A percentile compares a stretch with the other conserved stretches of the same genome.
These are phyloP conservation scores for Trachurus trachurus DNA, from an alignment of 2,797 vertebrate species.

Conservation along the genomic window DNA sequence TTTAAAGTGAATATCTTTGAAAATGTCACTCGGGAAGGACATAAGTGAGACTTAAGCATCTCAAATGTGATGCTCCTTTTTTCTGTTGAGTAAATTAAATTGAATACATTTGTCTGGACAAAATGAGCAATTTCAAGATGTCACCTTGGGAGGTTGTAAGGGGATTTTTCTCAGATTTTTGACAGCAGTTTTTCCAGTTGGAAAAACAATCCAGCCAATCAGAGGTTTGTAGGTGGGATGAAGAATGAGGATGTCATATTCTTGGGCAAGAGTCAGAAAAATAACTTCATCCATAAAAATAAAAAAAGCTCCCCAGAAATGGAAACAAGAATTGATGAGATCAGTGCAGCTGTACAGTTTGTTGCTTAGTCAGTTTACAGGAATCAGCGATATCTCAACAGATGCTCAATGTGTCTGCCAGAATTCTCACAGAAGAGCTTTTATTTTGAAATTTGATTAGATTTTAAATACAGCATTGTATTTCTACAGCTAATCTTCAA, in stretches of 20 bases:
- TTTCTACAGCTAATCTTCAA: neutral
- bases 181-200: neutral
- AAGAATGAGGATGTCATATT: neutral
- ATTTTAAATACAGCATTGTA: neutral
- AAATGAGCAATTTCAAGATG: neutral
- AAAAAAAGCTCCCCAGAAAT: neutral
- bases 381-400: neutral
- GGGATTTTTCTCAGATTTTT: neutral
- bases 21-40: too few species aligned
- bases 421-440: neutral
- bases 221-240: neutral
- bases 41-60: neutral
- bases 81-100: neutral
- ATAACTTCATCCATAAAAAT: neutral
- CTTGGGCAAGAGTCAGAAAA: neutral
- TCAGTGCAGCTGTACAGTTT: neutral
- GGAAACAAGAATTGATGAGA: neutral
- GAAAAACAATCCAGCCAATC: neutral
- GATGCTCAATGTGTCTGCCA: too few species aligned
- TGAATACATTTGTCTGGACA: neutral
- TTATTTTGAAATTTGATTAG: neutral
- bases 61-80: neutral
- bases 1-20: neutral
- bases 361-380: neutral
- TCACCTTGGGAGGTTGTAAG: neutral